Evolutionary conservation across 2,888 invertebrate species (phyloP).

Genomic region (Drosophila eohydei): DNA sequence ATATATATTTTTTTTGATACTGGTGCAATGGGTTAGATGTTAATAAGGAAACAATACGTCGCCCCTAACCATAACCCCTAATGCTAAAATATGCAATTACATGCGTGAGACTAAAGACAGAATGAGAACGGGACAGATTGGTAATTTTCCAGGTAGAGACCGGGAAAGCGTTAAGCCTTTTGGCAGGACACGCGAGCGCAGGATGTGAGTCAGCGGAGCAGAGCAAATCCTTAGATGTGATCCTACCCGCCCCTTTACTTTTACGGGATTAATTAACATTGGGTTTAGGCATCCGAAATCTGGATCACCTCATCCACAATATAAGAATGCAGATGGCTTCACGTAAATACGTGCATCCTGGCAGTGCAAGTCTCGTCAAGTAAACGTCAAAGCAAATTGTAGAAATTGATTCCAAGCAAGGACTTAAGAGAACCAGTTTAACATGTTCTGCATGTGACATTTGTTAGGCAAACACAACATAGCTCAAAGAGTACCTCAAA

Average conservation of each 20-base stretch:
- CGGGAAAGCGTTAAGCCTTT: constrained; percentile 51
- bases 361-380: constrained; percentile 49
- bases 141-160: constrained; percentile 45
- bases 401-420: constrained; percentile 43
- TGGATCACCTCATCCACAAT: constrained; percentile 47
- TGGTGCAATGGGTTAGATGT: constrained; percentile 12
- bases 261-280: constrained; percentile 78
- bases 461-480: constrained; percentile 45
- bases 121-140: neutral
- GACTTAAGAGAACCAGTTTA: constrained; percentile 32
- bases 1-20: constrained; percentile 3
- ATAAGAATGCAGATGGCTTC: constrained; percentile 23
- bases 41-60: constrained; percentile 45
- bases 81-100: constrained; percentile 67
- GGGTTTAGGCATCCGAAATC: constrained; percentile 51
- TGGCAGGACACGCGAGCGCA: constrained; percentile 50
- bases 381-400: constrained; percentile 75
- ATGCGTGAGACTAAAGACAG: constrained; percentile 70
- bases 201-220: constrained; percentile 75
- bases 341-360: neutral
- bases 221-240: constrained; percentile 51
- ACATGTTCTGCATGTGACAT: constrained; percentile 38
- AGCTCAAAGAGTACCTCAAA: neutral
- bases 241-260: constrained; percentile 28
- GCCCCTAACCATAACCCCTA: constrained; percentile 1